Evolutionary conservation across 2,888 invertebrate species (phyloP).

Genomic region (Julus scandinavius): DNA sequence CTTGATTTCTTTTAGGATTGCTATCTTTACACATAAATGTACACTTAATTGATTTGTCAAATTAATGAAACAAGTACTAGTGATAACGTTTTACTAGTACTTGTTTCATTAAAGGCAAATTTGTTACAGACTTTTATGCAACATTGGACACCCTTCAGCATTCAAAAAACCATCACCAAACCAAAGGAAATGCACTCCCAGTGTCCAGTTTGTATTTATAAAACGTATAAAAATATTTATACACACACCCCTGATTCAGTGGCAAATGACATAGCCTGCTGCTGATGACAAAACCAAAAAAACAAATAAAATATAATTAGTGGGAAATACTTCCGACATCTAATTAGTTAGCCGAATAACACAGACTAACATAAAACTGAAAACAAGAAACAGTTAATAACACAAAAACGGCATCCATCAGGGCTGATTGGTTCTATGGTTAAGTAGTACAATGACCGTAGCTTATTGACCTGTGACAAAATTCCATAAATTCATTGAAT

Average conservation of each 20-base stretch:
- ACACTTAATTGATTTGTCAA: too few relatives aligned
- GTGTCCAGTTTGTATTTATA: background rate
- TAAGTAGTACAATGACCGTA: too few relatives aligned
- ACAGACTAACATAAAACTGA: background rate
- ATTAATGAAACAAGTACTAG: too few relatives aligned
- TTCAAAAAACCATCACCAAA: background rate
- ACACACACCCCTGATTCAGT: constrained; percentile 48
- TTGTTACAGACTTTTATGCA: background rate
- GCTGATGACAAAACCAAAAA: constrained; percentile 29
- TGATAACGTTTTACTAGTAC: too few relatives aligned
- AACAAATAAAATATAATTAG: constrained; percentile 47
- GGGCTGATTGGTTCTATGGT: too few relatives aligned
- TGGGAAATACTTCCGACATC: background rate
- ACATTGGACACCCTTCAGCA: background rate
- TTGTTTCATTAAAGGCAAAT: too few relatives aligned
- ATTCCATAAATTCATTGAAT: too few relatives aligned
- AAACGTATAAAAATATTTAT: background rate
- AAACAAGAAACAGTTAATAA: background rate
- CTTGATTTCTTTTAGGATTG: too few relatives aligned
- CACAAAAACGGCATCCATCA: too few relatives aligned
- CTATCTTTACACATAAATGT: too few relatives aligned
- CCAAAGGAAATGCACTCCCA: background rate
- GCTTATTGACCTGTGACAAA: too few relatives aligned
- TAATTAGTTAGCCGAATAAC: background rate
- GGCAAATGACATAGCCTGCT: constrained; percentile 48